Base-by-base conservation (phyloP, 2,797 vertebrate genomes). In the Chloroceryle inda region DNA sequence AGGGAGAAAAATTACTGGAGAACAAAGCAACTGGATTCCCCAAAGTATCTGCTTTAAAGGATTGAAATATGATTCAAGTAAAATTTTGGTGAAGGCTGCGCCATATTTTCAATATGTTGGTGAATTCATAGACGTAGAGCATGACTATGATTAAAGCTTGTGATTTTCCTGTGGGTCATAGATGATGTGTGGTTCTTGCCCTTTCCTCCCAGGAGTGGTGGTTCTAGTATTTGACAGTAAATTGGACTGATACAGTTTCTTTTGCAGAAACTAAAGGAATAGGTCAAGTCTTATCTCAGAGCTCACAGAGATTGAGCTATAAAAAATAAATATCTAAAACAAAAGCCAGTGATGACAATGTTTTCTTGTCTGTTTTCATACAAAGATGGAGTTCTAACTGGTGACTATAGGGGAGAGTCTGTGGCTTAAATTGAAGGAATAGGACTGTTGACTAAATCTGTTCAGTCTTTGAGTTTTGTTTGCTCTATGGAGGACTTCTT, bases 361-460 rank as follows among this genome's bases (percentile, higher is more conserved):
- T 74, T 92, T 92, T 89, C 93, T 90, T 50, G 40, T 76, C 78
- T 86, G 13, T 62, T 93, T 86, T 77, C 83, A 55, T 58, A 66
- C 52, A 63, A 85, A 71, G 68, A 52, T 27, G 89, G n/a, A 17
- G 21, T 50, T 73, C 56, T 79, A 82, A 20, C 31, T 77, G 52
- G 37, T 67, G 62, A 49, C 38, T 77, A 7, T 53, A 76, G 71
- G 40, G 38, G 45, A 89, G 73, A 78, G 91, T 81, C 66, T 44
- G 50, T 66, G 44, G 58, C 26, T 93, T 96, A 85, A 90, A 80
- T 74, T 42, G 75, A 85, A 84, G 66, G n/a, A 85, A 61, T 63
- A 81, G 55, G 26, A 67, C 18, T 64, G 44, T 58, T 92, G 81
- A 68, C 74, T 74, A 80, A 79, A 83, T 64, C 72, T 85, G 22